A percentile compares a stretch with the other conserved stretches of the same genome.
These are phyloP conservation scores for Pungitius pungitius DNA, from an alignment of 2,113 vertebrate genomes.

Conservation along the genomic window DNA sequence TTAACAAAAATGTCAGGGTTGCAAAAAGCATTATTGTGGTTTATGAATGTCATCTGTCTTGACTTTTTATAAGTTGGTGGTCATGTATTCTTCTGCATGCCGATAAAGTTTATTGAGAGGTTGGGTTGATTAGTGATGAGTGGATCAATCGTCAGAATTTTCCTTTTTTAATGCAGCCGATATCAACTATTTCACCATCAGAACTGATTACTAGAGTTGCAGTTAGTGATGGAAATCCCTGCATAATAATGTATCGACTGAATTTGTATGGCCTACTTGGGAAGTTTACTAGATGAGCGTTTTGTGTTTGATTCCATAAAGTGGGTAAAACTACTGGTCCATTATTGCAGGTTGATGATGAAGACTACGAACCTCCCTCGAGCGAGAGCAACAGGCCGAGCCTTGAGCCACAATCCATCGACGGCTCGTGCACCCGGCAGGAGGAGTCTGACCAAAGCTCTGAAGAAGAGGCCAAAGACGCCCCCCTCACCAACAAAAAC, in stretches of 20 bases:
- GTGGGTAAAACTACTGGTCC: background rate
- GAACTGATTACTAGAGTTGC: no score
- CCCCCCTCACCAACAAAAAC: conserved; percentile 18
- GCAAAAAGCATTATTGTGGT: no score
- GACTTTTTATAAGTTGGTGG: background rate
- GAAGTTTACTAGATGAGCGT: background rate
- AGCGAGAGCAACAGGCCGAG: background rate
- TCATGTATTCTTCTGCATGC: background rate
- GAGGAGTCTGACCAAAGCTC: background rate
- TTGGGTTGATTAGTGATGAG: background rate
- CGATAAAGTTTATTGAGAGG: background rate
- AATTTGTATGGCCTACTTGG: background rate
- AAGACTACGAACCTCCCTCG: background rate
- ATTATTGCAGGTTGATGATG: conserved; percentile 23
- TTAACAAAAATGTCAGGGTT: background rate
- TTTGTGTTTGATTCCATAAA: background rate
- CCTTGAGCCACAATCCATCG: background rate
- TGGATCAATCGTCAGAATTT: background rate
- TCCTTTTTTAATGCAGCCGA: background rate
- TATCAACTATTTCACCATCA: background rate
- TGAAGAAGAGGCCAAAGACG: background rate
- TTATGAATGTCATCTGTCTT: background rate
- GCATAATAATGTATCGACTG: no score
- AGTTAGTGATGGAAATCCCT: no score
- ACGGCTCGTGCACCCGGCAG: background rate